Conservation (phyloP, 2,797 vertebrate species). For the Furcifer pardalis region DNA sequence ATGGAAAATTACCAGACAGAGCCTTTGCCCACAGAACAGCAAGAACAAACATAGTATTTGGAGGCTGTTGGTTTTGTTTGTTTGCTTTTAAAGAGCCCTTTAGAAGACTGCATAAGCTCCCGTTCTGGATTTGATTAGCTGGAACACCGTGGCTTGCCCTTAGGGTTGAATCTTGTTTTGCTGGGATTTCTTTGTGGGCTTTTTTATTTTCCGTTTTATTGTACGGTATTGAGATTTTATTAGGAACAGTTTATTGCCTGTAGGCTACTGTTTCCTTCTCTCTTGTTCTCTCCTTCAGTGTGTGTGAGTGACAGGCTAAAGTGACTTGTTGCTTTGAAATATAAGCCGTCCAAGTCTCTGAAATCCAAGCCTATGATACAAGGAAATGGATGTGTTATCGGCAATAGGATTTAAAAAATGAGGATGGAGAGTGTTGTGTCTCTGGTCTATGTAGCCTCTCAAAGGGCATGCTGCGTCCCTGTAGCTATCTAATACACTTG, state of each 20-base stretch:
- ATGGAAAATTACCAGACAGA: background rate
- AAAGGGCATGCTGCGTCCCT: background rate
- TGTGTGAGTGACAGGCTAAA: conserved; percentile 7
- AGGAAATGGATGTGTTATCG: background rate
- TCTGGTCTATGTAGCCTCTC: background rate
- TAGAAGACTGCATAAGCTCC: background rate
- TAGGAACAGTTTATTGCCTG: background rate
- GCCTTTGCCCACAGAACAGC: background rate
- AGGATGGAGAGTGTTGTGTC: background rate
- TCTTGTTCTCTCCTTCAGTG: background rate
- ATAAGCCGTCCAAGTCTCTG: background rate
- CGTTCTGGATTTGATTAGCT: background rate
- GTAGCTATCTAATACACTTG: background rate
- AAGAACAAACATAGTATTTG: background rate
- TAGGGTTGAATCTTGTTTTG: background rate
- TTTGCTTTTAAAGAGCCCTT: background rate
- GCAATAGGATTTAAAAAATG: background rate
- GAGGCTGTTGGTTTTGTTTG: background rate
- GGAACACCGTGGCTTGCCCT: background rate
- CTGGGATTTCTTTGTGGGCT: conserved; percentile 5
- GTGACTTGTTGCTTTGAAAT: conserved; percentile 1
- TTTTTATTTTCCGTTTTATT: background rate
- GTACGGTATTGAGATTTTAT: background rate
- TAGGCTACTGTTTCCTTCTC: background rate
- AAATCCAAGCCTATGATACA: background rate